Base-by-base conservation (phyloP, 2,797 vertebrate genomes). In the Merluccius polli region DNA sequence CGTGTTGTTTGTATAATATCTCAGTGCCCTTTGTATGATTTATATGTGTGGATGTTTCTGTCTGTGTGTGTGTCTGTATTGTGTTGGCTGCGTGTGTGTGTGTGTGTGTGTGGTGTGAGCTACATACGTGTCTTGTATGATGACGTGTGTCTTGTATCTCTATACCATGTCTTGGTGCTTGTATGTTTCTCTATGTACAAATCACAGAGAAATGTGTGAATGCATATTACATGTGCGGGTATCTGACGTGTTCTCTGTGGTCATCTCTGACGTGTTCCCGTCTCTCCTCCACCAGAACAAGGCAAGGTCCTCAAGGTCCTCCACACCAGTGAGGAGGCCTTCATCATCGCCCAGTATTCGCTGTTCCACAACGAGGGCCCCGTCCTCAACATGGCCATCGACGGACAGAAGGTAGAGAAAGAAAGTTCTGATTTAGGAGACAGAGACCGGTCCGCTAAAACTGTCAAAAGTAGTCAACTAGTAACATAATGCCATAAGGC, bases 301-400 rank as follows among this genome's bases (percentile, higher is more conserved):
- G 95, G 95, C 35, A 95, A 95, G 87, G 88, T 95, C 30, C 91
- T 95, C 1, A 95, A 95, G 82, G 94, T 95, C 41, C 91, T 95
- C 31, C 93, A 94, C 77, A 89, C 85, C 84, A 88, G 82, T 44
- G 92, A 92, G 65, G 94, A 92, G 1, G 93, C 91, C 59, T 94
- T 95, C 87, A 93, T 95, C 88, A 91, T 95, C 71, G 93, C 93
- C 0, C 93, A 95, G 79, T 93, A 95, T 63, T 93, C 93, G 3
- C 90, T 95, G 80, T 95, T 95, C 72, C 91, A 88, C 80, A 91
- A 91, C 0, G 92, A 95, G 72, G 92, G 92, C 1, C 94, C 95
- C 0, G 79, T 95, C 77, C 87, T 93, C 1, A 92, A 91, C 79
- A 94, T 95, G 93, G 93, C 89, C 75, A 92, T 95, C 31, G 93